Evolutionary conservation across 2,113 vertebrate species (phyloP).

Genomic region (Macroglossus sobrinus): DNA sequence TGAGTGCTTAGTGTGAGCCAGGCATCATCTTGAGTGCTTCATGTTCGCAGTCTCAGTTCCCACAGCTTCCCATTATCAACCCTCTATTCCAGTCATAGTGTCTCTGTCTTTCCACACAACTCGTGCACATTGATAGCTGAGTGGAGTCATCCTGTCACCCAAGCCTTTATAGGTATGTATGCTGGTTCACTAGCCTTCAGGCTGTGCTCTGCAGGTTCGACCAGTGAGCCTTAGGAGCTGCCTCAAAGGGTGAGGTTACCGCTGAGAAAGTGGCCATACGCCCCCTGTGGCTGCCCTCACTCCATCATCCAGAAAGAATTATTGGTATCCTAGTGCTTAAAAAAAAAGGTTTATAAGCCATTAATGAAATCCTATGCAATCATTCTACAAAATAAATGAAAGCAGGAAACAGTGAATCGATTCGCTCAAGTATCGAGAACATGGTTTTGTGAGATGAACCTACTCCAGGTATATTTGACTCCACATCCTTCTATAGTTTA

Average conservation of each 20-base stretch:
- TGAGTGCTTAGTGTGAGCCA: not conserved
- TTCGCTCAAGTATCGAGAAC: not conserved
- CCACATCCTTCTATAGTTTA: not conserved
- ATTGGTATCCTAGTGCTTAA: not conserved
- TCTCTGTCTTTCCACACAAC: not conserved
- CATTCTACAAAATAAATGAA: not conserved
- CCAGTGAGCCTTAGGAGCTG: not conserved
- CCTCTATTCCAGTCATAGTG: not conserved
- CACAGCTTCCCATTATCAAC: not conserved
- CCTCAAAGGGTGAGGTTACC: not conserved
- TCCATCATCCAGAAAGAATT: not conserved
- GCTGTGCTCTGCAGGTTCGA: not conserved
- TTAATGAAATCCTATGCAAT: not conserved
- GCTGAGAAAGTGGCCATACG: not conserved
- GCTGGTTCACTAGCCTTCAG: not conserved
- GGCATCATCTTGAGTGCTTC: not conserved
- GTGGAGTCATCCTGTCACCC: not conserved
- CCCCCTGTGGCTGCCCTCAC: not conserved
- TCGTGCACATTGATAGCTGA: not conserved
- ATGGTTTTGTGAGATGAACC: not conserved
- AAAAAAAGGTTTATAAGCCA: not conserved
- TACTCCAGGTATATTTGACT: not conserved
- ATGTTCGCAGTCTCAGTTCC: not conserved
- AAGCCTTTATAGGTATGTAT: not conserved
- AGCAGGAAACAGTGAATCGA: not conserved